Base-by-base conservation (phyloP, 2,797 vertebrate species). In the Vultur gryphus region DNA sequence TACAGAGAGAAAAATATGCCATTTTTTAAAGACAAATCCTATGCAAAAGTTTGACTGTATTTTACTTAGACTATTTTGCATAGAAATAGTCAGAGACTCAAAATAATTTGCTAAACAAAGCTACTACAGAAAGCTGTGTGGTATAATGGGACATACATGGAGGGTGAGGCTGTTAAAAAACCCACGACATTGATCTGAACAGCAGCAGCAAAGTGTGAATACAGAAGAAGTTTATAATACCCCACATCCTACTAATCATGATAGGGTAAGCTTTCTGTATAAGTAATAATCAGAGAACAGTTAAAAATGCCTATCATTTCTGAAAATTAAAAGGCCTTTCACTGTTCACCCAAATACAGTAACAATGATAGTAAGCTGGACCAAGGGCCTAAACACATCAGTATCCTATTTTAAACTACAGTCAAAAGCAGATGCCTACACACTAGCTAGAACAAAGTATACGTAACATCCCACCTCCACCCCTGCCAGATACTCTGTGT, bases 1-100 rank as follows among this genome's bases (percentile, higher is more conserved):
- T 4, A 12, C 1, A 66, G 7, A 61, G 6, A 71, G 15, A 43
- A 90, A 76, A 79, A 41, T 2, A 71, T 1, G 0, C 4, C 3
- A 2, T 31, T 67, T 72, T 58, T n/a, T 0, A 58, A 78, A 77
- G 31, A 48, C 0, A 85, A 55, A 79, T 33, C 15, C 11, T 46
- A 33, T 17, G 24, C 33, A 84, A 78, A 80, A 73, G 8, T 25
- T 67, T 1, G 1, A 26, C 28, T 43, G 13, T 35, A 33, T 73
- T 62, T 77, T 71, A 59, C 69, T 85, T 70, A 49, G 37, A 77
- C 23, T 57, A 16, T 5, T 92, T 90, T 55, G 24, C 48, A 62
- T 0, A 77, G 55, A 65, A 61, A 46, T 49, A 75, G 39, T 52
- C 28, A 57, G 46, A 87, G 7, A 46, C 23, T 65, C 18, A 31